A percentile compares a stretch with the other conserved stretches of the same genome.
Conservation (phyloP, 2,888 invertebrate genomes). For the Tanytarsus gracilentus region DNA sequence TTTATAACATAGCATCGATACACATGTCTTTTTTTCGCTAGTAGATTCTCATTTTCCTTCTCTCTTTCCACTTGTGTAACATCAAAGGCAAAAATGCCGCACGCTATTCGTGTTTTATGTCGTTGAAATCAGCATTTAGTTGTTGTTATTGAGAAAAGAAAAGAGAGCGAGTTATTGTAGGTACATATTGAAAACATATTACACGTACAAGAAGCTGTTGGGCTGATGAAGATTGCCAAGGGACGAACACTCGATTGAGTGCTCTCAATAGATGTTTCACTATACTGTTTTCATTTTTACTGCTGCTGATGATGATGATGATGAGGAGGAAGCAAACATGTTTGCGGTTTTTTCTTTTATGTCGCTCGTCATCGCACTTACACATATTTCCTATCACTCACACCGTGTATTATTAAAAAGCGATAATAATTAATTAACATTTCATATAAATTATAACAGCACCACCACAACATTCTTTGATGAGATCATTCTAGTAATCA, state of each 20-base stretch:
- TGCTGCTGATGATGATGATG: neutral
- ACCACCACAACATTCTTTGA: neutral
- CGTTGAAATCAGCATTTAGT: conserved; percentile 9
- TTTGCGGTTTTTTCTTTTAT: neutral
- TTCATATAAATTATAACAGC: neutral
- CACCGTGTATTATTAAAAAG: conserved; percentile 21
- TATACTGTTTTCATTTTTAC: neutral
- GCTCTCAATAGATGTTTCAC: neutral
- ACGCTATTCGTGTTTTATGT: conserved; percentile 26
- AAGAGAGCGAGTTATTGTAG: neutral
- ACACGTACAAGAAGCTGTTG: too few species aligned
- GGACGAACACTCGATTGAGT: too few species aligned
- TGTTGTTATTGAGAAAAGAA: neutral
- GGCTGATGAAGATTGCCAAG: too few species aligned
- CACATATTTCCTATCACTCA: neutral
- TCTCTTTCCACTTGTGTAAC: conserved; percentile 21
- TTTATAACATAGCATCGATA: neutral
- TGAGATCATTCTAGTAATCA: neutral
- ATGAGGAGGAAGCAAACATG: neutral
- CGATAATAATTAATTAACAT: conserved; percentile 25
- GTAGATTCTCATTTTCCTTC: neutral
- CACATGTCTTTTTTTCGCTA: conserved; percentile 6
- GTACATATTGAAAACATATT: too few species aligned
- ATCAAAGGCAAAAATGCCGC: conserved; percentile 21
- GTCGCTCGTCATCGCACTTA: neutral